Evolutionary conservation across 2,113 vertebrate species (phyloP).

Genomic region (Sphaerodactylus townsendi): DNA sequence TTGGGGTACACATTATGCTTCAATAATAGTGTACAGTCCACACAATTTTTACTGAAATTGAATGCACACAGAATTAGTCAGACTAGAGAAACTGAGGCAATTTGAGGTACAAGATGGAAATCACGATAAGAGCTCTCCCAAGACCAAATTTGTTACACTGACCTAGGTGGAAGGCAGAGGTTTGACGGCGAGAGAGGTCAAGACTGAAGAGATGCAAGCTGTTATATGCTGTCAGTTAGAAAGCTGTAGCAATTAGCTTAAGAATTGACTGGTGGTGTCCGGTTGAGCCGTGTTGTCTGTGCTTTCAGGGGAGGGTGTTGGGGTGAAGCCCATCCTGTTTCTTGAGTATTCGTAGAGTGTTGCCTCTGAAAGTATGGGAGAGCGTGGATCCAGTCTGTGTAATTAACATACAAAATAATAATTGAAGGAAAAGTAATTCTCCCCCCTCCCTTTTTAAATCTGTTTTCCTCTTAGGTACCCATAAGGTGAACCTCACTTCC

Average conservation of each 20-base stretch:
- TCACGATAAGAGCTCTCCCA: not conserved
- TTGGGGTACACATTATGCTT: not conserved
- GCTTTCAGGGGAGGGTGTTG: not conserved
- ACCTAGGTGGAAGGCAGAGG: not conserved
- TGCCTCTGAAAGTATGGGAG: not conserved
- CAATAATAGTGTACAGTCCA: not conserved
- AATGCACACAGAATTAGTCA: not conserved
- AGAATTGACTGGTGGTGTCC: not conserved
- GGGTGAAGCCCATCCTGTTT: no score
- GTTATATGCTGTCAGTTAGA: not conserved
- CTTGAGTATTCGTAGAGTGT: no score
- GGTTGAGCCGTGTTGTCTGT: not conserved
- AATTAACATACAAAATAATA: not conserved
- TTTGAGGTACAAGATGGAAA: not conserved
- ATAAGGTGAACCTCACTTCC: conserved; percentile 78
- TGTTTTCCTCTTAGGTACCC: conserved; percentile 61
- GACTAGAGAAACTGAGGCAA: not conserved
- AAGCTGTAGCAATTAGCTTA: not conserved
- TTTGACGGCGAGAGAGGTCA: not conserved
- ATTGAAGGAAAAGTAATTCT: not conserved
- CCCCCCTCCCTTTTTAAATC: not conserved
- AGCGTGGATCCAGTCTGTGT: not conserved
- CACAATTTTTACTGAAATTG: not conserved
- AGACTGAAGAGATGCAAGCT: not conserved
- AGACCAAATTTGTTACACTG: not conserved